Evolutionary conservation across 1,140 invertebrate genomes (phyloP).

Genomic region (Phthorimaea operculella): DNA sequence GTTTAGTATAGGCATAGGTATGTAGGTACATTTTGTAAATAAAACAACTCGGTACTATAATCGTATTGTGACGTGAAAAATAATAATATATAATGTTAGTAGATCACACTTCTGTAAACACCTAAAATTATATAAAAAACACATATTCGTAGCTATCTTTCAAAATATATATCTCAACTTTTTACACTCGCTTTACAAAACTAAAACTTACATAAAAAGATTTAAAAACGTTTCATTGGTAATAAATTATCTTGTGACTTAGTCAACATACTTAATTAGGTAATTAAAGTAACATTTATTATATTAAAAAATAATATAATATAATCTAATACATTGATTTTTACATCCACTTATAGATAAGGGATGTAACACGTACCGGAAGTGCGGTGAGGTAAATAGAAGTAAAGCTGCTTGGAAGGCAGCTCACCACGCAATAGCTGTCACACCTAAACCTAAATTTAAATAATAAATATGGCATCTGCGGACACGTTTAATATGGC

Average conservation of each 20-base stretch:
- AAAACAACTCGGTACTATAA: no score
- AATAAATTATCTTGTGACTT: conserved; percentile 67
- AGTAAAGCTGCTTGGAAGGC: not conserved
- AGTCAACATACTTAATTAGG: conserved; percentile 54
- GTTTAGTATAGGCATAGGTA: no score
- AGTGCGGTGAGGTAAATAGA: conserved; percentile 38
- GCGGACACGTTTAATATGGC: conserved; percentile 48
- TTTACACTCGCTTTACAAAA: conserved; percentile 49
- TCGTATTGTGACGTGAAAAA: conserved; percentile 14
- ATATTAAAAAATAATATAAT: conserved; percentile 33
- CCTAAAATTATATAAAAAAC: conserved; percentile 32
- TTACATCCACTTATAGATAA: conserved; percentile 13
- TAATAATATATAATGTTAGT: conserved; percentile 39
- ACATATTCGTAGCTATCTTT: conserved; percentile 36
- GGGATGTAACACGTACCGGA: not conserved
- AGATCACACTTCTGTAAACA: conserved; percentile 51
- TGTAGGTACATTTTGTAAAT: no score
- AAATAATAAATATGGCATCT: conserved; percentile 59
- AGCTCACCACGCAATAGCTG: conserved; percentile 16
- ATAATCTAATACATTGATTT: conserved; percentile 25
- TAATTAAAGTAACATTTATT: conserved; percentile 31
- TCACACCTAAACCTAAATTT: conserved; percentile 29
- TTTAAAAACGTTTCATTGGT: conserved; percentile 63
- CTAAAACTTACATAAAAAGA: conserved; percentile 40
- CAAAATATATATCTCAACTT: conserved; percentile 47